A percentile compares a stretch with the other conserved stretches of the same genome.
Conservation (phyloP, 2,888 invertebrate genomes). For the Autographa gamma region DNA sequence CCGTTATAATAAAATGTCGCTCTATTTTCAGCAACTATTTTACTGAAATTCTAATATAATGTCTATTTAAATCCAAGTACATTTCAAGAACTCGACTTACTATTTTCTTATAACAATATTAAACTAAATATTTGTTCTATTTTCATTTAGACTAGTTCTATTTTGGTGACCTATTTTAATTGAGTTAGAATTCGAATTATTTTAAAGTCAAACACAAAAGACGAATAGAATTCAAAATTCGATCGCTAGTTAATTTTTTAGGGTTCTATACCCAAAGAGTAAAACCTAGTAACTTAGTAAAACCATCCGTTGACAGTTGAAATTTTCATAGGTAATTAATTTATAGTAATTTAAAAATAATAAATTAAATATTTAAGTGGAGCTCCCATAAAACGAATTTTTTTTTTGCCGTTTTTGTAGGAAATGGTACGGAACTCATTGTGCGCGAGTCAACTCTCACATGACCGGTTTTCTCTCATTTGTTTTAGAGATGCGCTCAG, state of each 20-base stretch:
- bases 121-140: conserved; percentile 11
- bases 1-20: conserved; percentile 24
- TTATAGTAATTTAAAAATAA: too few relatives aligned
- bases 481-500: conserved; percentile 32
- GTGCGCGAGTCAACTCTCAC: too few relatives aligned
- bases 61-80: conserved; percentile 23
- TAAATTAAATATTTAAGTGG: too few relatives aligned
- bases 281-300: too few relatives aligned
- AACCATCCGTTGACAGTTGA: too few relatives aligned
- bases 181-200: conserved; percentile 1
- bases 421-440: too few relatives aligned
- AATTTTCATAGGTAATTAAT: too few relatives aligned
- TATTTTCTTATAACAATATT: conserved; percentile 6
- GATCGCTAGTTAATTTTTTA: neutral
- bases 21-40: conserved; percentile 27
- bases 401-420: too few relatives aligned
- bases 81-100: conserved; percentile 34
- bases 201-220: neutral
- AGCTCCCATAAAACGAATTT: too few relatives aligned
- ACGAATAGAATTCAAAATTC: neutral
- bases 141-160: conserved; percentile 3
- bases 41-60: conserved; percentile 29
- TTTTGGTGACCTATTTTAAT: neutral
- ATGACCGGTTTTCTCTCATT: conserved; percentile 20
- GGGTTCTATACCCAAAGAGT: neutral